Percentiles rank a stretch among this genome's conserved stretches.
These are phyloP conservation scores for Euwallacea similis DNA, from an alignment of 1,140 invertebrate species.

Conservation along the genomic window DNA sequence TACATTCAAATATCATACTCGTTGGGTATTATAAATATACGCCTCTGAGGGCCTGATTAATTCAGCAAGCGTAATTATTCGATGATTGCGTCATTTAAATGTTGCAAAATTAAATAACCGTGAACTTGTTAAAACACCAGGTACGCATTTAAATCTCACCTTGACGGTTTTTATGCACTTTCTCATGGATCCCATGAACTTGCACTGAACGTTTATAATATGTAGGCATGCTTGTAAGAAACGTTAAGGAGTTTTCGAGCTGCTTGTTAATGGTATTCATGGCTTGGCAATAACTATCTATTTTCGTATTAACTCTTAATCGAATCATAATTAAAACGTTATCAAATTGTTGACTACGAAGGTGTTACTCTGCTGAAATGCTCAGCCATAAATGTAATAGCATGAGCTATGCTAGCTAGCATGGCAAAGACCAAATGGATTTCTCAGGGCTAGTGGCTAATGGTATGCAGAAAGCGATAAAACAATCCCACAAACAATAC, in stretches of 20 bases:
- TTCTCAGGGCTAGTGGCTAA: not conserved
- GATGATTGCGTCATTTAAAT: constrained; percentile 7
- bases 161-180: constrained; percentile 33
- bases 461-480: not conserved
- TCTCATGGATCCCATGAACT: constrained; percentile 24
- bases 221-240: too few species aligned
- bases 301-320: too few species aligned
- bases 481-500: constrained; percentile 10
- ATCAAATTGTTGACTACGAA: too few species aligned
- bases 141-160: constrained; percentile 16
- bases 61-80: not conserved
- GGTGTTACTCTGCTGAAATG: too few species aligned
- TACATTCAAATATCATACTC: too few species aligned
- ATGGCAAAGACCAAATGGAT: not conserved
- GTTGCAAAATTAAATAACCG: constrained; percentile 20
- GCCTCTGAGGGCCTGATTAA: too few species aligned
- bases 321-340: too few species aligned
- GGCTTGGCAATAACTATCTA: too few species aligned
- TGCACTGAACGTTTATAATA: too few species aligned
- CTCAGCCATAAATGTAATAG: too few species aligned
- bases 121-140: constrained; percentile 28
- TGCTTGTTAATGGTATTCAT: not conserved
- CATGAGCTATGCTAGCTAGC: not conserved
- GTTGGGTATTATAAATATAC: too few species aligned
- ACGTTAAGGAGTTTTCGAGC: not conserved